A percentile compares a stretch with the other conserved stretches of the same genome.
Conservation (phyloP, 2,888 invertebrate species). For the Brenthis daphne region DNA sequence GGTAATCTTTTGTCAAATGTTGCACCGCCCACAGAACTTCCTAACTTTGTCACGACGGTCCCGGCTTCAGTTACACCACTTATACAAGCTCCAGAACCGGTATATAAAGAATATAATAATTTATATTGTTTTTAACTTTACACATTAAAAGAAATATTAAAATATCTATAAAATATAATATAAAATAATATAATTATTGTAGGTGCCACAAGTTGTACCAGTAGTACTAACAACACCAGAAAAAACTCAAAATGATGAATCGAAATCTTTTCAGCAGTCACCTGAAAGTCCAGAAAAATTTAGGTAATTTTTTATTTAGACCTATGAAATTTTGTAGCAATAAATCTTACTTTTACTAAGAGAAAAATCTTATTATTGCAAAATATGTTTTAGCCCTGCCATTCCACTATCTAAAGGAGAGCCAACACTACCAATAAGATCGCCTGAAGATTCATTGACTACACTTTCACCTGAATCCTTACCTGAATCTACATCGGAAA, state of each 20-base stretch:
- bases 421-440: conserved; percentile 65
- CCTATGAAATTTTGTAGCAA: neutral
- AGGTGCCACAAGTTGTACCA: conserved; percentile 20
- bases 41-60: conserved; percentile 83
- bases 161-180: neutral
- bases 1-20: conserved; percentile 84
- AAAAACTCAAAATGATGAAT: conserved; percentile 44
- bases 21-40: conserved; percentile 86
- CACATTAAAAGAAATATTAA: neutral
- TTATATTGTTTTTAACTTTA: neutral
- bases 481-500: conserved; percentile 61
- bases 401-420: conserved; percentile 77
- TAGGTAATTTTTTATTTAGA: conserved; percentile 51
- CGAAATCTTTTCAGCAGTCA: conserved; percentile 36
- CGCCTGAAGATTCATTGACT: conserved; percentile 67
- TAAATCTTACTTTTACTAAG: neutral
- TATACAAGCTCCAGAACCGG: conserved; percentile 39
- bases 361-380: no score
- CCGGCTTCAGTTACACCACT: conserved; percentile 40
- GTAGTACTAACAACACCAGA: conserved; percentile 23
- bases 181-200: neutral
- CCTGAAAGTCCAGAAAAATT: conserved; percentile 58
- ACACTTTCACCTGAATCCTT: conserved; percentile 66
- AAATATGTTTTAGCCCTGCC: conserved; percentile 65
- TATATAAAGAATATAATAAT: conserved; percentile 21